Conservation (phyloP, 1,140 invertebrate genomes). For the Cepaea nemoralis region DNA sequence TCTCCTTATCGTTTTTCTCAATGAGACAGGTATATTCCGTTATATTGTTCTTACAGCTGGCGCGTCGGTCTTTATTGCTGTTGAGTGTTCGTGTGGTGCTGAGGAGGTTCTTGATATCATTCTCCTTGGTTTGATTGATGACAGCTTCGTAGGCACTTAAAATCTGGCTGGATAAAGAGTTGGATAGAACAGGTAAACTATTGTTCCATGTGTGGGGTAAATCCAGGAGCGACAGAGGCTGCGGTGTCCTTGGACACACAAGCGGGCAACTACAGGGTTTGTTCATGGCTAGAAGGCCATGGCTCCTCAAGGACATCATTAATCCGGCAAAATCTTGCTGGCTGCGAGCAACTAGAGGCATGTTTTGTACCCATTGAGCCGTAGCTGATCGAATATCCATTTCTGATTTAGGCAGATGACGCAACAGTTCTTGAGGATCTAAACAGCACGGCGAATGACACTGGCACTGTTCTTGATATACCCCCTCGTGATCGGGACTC, state of each 20-base stretch:
- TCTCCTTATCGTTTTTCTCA: background rate
- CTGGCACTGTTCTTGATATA: background rate
- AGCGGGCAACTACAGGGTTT: conserved; percentile 47
- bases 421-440: background rate
- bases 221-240: conserved; percentile 30
- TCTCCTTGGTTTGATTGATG: conserved; percentile 3
- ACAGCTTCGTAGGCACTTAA: conserved; percentile 36
- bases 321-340: conserved; percentile 45
- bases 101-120: conserved; percentile 24
- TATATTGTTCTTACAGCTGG: background rate
- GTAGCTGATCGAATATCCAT: conserved; percentile 40
- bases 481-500: background rate
- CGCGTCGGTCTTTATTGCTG: background rate
- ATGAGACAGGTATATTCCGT: conserved; percentile 1
- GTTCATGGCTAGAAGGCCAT: conserved; percentile 17
- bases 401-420: conserved; percentile 32
- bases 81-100: background rate
- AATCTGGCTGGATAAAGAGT: conserved; percentile 23
- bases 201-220: conserved; percentile 46
- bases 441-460: background rate
- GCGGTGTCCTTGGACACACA: conserved; percentile 32
- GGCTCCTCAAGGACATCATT: conserved; percentile 40
- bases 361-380: conserved; percentile 51
- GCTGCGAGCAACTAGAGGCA: conserved; percentile 45
- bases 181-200: conserved; percentile 45